Evolutionary conservation across 2,113 vertebrate species (phyloP).

Genomic region (Limanda limanda): DNA sequence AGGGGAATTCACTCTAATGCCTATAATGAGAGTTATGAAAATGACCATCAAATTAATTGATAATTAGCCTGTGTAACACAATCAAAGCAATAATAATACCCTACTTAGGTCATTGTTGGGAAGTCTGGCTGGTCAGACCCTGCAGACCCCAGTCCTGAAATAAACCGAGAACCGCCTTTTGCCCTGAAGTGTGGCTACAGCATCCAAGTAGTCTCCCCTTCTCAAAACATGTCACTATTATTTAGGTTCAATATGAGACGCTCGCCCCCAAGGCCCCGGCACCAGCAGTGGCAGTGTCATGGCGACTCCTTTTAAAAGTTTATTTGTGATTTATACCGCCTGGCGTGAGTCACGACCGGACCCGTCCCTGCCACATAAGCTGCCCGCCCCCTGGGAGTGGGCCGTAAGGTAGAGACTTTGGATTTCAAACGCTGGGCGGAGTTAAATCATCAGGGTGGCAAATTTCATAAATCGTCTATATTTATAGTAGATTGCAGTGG

Average conservation of each 20-base stretch:
- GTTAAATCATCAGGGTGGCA: background rate
- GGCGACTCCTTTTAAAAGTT: conserved; percentile 50
- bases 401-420: background rate
- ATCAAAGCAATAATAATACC: background rate
- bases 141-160: conserved; percentile 23
- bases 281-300: conserved; percentile 47
- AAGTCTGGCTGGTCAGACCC: conserved; percentile 17
- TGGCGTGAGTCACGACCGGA: conserved; percentile 59
- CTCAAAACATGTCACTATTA: conserved; percentile 73
- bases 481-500: background rate
- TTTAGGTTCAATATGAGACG: conserved; percentile 71
- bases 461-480: background rate
- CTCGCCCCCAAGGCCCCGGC: conserved; percentile 35
- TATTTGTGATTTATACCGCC: conserved; percentile 63
- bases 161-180: conserved; percentile 39
- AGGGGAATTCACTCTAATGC: no score
- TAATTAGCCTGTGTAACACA: no score
- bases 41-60: no score
- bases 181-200: conserved; percentile 40
- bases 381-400: background rate
- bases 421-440: background rate
- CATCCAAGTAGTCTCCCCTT: conserved; percentile 49
- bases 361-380: conserved; percentile 8
- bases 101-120: background rate
- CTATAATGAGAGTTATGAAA: no score